These are phyloP conservation scores for Crypturellus undulatus DNA, from an alignment of 2,113 vertebrate genomes.

Conservation along the genomic window DNA sequence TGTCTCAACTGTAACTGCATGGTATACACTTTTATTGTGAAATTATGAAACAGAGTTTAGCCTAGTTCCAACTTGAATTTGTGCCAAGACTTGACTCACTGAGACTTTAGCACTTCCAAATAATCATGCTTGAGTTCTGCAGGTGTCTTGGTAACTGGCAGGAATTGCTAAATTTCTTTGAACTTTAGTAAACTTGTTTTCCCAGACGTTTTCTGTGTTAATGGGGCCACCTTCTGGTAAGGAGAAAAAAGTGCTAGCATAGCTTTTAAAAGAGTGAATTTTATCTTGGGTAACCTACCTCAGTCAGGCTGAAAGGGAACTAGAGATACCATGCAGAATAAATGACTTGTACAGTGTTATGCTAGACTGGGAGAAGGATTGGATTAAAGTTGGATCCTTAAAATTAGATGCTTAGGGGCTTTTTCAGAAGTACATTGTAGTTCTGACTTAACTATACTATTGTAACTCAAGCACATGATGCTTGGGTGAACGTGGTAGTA, in stretches of 20 bases:
- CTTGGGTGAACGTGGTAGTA: neutral
- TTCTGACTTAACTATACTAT: neutral
- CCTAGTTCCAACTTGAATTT: neutral
- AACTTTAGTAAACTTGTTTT: neutral
- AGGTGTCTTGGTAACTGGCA: neutral
- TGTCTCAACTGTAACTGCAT: neutral
- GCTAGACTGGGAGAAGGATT: neutral
- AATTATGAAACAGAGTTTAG: neutral
- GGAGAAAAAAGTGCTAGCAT: neutral
- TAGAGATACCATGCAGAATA: neutral
- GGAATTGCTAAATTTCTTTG: neutral
- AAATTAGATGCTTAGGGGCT: neutral
- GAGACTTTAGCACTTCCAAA: neutral
- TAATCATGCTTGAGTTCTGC: neutral
- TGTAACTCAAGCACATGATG: neutral
- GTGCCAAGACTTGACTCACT: neutral
- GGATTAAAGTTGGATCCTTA: neutral
- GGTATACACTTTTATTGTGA: neutral
- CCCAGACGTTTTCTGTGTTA: neutral
- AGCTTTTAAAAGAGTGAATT: neutral
- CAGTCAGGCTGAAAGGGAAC: neutral
- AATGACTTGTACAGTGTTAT: neutral
- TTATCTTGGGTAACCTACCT: rapidly evolving
- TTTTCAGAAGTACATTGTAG: neutral
- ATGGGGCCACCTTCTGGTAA: conserved; percentile 56